A percentile compares a stretch with the other conserved stretches of the same genome.
Evolutionary conservation across 2,888 invertebrate genomes (phyloP).

Genomic region (Drosophila formosana): DNA sequence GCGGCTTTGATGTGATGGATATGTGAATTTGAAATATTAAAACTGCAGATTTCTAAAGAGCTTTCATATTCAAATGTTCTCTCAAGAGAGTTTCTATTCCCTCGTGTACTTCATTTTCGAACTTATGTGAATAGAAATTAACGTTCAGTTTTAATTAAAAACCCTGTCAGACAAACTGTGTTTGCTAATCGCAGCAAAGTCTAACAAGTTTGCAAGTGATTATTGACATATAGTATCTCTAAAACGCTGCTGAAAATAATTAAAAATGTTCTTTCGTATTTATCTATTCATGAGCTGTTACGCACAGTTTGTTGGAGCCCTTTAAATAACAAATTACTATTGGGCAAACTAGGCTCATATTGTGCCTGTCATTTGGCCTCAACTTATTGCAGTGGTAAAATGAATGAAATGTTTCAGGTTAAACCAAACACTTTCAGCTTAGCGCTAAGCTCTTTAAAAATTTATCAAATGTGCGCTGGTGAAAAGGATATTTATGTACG

Average conservation of each 20-base stretch:
- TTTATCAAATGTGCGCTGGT: conserved; percentile 48
- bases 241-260: neutral
- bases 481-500: conserved; percentile 31
- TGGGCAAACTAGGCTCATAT: conserved; percentile 16
- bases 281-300: conserved; percentile 11
- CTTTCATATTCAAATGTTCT: neutral
- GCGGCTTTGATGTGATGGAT: neutral
- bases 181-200: conserved; percentile 2
- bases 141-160: neutral
- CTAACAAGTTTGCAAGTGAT: conserved; percentile 1
- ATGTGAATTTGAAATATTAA: neutral
- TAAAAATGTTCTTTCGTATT: neutral
- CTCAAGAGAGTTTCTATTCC: neutral
- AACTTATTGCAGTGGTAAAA: conserved; percentile 35
- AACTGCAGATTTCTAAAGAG: neutral
- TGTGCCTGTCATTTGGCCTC: conserved; percentile 27
- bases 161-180: neutral
- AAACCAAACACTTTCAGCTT: conserved; percentile 33
- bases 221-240: neutral
- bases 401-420: conserved; percentile 59
- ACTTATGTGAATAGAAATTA: neutral
- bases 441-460: conserved; percentile 50
- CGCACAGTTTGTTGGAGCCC: conserved; percentile 27
- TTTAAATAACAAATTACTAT: conserved; percentile 47
- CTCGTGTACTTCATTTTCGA: neutral